Conservation (phyloP, 2,797 vertebrate genomes). For the Alectoris magna region DNA sequence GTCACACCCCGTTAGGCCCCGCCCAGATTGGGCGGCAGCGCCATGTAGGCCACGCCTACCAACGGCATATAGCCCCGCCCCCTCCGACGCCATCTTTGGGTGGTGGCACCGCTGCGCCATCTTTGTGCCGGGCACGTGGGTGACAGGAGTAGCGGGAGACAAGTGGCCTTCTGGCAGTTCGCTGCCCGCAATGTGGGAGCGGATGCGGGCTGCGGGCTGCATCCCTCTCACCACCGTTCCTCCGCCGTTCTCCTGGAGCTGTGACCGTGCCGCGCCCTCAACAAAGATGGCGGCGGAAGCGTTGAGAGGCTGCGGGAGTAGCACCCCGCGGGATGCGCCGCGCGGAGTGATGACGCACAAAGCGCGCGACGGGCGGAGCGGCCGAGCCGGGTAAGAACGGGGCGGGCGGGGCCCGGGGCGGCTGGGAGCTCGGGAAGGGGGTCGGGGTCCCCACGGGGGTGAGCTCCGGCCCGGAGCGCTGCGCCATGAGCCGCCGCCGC, state of each 20-base stretch:
- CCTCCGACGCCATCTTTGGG: not conserved
- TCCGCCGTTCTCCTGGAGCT: not conserved
- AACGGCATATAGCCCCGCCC: too few species aligned
- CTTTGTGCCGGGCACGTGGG: not conserved
- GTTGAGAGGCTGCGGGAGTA: too few species aligned
- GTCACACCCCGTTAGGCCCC: not conserved
- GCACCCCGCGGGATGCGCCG: too few species aligned
- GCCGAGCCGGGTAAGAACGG: not conserved
- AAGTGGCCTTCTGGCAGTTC: accelerated
- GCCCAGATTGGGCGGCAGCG: not conserved
- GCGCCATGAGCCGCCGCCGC: too few species aligned
- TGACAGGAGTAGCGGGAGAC: accelerated
- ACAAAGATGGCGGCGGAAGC: not conserved
- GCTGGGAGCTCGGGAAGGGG: not conserved
- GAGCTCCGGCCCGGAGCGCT: not conserved
- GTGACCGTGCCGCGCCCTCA: not conserved
- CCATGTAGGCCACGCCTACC: not conserved
- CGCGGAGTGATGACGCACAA: too few species aligned
- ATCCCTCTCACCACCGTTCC: accelerated
- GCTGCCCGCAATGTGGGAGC: accelerated
- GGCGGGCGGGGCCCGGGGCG: not conserved
- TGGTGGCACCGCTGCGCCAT: not conserved
- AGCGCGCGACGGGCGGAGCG: too few species aligned
- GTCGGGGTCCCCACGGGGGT: not conserved
- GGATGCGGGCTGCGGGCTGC: too few species aligned